Evolutionary conservation across 2,888 invertebrate species (phyloP).

Genomic region (Melieria crassipennis): DNA sequence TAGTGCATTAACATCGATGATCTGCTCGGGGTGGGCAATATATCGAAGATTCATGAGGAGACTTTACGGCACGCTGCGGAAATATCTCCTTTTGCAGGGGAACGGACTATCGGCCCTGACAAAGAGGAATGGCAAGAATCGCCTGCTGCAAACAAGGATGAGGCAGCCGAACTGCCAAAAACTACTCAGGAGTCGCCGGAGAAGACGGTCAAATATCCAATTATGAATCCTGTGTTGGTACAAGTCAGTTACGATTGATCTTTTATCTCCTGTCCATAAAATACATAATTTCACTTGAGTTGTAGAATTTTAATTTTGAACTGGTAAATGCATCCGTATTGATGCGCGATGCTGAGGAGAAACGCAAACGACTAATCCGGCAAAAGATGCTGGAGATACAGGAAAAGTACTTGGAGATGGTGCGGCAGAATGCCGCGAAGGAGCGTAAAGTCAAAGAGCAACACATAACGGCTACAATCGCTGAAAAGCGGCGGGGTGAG

Average conservation of each 20-base stretch:
- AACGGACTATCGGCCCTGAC: conserved; percentile 56
- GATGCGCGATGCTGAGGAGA: conserved; percentile 49
- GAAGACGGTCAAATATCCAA: no score
- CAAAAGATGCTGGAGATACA: conserved; percentile 56
- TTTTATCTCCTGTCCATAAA: background rate
- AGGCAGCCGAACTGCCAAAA: background rate
- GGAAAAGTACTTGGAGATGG: conserved; percentile 47
- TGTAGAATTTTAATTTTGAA: conserved; percentile 47
- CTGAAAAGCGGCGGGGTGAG: conserved; percentile 46
- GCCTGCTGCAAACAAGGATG: background rate
- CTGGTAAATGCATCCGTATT: conserved; percentile 52
- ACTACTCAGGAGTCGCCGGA: no score
- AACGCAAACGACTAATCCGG: conserved; percentile 51
- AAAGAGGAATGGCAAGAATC: conserved; percentile 15
- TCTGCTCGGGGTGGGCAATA: conserved; percentile 35
- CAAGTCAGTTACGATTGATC: no score
- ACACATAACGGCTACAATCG: conserved; percentile 30
- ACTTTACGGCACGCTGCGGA: conserved; percentile 49
- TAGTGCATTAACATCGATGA: conserved; percentile 40
- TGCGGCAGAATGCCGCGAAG: conserved; percentile 39
- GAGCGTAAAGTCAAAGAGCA: conserved; percentile 41
- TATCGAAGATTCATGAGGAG: conserved; percentile 41
- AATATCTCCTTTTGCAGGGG: conserved; percentile 49
- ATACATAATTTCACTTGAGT: background rate
- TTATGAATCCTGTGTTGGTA: no score